phyloP scores from a whole-genome alignment of 2,113 vertebrate genomes.

The Sinocyclocheilus anshuiensis region DNA sequence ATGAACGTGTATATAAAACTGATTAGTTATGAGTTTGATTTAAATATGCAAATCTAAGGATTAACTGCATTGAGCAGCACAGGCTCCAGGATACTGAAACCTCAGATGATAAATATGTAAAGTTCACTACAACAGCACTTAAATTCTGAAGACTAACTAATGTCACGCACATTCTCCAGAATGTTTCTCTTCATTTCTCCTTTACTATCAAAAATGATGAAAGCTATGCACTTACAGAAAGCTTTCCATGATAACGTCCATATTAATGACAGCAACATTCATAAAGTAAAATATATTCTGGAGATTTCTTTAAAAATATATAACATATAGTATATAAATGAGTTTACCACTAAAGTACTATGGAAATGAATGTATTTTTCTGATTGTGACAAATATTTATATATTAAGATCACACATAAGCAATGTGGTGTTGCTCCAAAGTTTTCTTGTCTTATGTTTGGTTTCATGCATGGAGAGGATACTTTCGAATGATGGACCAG shows the following conservation, averaged over 20 bases:
- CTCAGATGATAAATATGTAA: conserved; percentile 22
- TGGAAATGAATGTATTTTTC: conserved; percentile 65
- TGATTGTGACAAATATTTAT: conserved; percentile 54
- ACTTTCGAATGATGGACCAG: conserved; percentile 56
- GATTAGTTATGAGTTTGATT: no score
- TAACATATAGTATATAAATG: not conserved
- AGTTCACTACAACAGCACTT: conserved; percentile 55
- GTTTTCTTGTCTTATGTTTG: conserved; percentile 48
- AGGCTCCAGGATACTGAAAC: conserved; percentile 32
- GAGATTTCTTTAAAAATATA: conserved; percentile 55
- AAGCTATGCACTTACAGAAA: conserved; percentile 63
- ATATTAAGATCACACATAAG: conserved; percentile 26
- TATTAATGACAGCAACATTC: conserved; percentile 17
- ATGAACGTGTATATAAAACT: no score
- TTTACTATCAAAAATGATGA: conserved; percentile 41
- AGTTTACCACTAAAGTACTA: conserved; percentile 57
- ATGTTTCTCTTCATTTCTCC: conserved; percentile 27
- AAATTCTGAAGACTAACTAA: conserved; percentile 38
- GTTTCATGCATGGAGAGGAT: conserved; percentile 52
- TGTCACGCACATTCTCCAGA: conserved; percentile 16
- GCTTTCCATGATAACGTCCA: conserved; percentile 23
- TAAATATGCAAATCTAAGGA: no score
- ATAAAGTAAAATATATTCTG: conserved; percentile 46
- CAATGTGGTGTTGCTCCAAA: conserved; percentile 48
- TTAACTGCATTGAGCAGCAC: not conserved